Conservation (phyloP, 2,113 vertebrate species). For the Trichomycterus rosablanca region DNA sequence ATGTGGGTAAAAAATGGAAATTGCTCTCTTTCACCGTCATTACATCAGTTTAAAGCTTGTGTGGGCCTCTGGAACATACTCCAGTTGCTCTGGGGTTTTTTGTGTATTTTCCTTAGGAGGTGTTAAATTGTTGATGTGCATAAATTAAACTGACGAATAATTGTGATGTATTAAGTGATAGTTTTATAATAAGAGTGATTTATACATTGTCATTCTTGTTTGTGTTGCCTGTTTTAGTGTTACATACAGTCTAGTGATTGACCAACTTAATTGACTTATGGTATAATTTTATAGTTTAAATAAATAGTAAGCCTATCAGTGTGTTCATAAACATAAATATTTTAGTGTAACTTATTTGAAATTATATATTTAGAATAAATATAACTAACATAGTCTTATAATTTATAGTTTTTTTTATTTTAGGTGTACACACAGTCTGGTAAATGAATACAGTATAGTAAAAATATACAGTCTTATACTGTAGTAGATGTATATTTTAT, state of each 20-base stretch:
- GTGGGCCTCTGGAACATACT: constrained; percentile 71
- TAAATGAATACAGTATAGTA: background rate
- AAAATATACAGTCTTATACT: background rate
- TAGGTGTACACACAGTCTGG: background rate
- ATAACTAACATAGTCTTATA: background rate
- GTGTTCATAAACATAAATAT: too few species aligned
- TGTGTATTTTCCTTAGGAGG: constrained; percentile 12
- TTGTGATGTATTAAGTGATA: constrained; percentile 1
- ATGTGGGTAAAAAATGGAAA: constrained; percentile 77
- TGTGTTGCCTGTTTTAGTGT: background rate
- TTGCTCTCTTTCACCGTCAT: constrained; percentile 73
- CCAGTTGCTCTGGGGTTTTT: constrained; percentile 21
- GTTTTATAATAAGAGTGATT: background rate
- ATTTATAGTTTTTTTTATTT: background rate
- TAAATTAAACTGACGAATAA: constrained; percentile 11
- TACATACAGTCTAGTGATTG: background rate
- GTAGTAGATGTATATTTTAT: too few species aligned
- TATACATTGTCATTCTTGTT: background rate
- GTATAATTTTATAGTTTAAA: too few species aligned
- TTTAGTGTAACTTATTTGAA: too few species aligned
- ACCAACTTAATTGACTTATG: too few species aligned
- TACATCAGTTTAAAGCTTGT: constrained; percentile 74
- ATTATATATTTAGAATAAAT: constrained; percentile 6
- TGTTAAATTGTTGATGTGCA: constrained; percentile 29
- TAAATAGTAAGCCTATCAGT: too few species aligned